A percentile compares a stretch with the other conserved stretches of the same genome.
phyloP scores from a whole-genome alignment of 2,888 invertebrate species.

The Rhogogaster chlorosoma region DNA sequence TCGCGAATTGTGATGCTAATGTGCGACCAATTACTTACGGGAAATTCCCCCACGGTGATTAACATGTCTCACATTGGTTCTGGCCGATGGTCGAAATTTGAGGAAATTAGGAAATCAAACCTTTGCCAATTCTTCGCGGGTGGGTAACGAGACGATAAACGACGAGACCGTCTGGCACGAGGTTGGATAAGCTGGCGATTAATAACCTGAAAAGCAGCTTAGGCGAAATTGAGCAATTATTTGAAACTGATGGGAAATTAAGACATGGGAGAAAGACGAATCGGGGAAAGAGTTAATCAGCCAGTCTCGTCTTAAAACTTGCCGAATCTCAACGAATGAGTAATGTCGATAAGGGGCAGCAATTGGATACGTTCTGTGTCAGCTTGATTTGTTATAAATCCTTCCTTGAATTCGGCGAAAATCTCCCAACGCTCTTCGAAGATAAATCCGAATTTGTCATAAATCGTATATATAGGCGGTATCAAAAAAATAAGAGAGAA shows the following conservation, averaged over 20 bases:
- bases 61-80: neutral
- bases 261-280: constrained; percentile 18
- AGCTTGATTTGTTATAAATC: neutral
- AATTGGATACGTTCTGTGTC: neutral
- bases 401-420: neutral
- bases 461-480: neutral
- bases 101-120: neutral
- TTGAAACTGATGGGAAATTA: constrained; percentile 21
- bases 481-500: neutral
- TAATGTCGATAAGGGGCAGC: neutral
- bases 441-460: neutral
- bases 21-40: neutral
- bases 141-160: neutral
- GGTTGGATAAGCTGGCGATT: constrained; percentile 10
- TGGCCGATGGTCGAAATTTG: neutral
- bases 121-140: neutral
- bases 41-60: neutral
- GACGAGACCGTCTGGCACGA: neutral
- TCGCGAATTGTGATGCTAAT: neutral
- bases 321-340: neutral
- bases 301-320: neutral
- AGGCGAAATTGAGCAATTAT: constrained; percentile 22
- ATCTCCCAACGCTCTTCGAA: neutral
- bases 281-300: constrained; percentile 1
- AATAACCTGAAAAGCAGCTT: constrained; percentile 12